These are phyloP conservation scores for Artemisiospiza belli DNA, from an alignment of 2,113 vertebrate genomes.

Conservation along the genomic window DNA sequence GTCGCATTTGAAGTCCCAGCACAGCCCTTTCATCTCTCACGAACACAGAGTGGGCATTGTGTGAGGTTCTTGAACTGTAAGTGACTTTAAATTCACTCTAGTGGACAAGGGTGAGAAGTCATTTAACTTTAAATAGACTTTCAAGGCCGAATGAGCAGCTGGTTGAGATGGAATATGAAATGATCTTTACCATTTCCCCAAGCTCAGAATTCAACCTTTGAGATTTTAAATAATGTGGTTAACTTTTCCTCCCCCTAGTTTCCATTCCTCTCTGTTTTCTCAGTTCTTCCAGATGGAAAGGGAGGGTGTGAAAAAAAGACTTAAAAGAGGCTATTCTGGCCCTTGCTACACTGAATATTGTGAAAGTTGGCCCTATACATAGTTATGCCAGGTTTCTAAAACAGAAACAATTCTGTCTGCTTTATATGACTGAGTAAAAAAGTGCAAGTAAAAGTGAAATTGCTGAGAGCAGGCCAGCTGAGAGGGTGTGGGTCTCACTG, in stretches of 20 bases:
- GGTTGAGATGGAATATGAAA: slow-evolving; percentile 35
- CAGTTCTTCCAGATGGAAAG: not conserved
- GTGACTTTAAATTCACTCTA: slow-evolving; percentile 62
- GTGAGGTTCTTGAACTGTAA: slow-evolving; percentile 64
- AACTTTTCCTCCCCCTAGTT: not conserved
- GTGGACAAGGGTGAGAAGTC: slow-evolving; percentile 51
- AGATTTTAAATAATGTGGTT: slow-evolving; percentile 15
- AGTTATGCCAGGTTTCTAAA: not conserved
- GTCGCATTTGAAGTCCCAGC: slow-evolving; percentile 32
- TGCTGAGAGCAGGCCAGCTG: not conserved
- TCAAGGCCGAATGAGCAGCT: slow-evolving; percentile 40
- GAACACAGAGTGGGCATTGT: slow-evolving; percentile 49
- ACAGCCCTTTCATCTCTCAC: slow-evolving; percentile 49
- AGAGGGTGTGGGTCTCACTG: not conserved
- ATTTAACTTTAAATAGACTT: slow-evolving; percentile 63
- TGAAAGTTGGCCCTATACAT: not conserved
- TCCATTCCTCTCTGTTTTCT: not conserved
- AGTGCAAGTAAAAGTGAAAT: not conserved
- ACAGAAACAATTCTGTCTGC: not conserved
- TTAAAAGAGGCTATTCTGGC: not conserved
- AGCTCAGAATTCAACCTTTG: slow-evolving; percentile 20
- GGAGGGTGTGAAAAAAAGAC: not conserved
- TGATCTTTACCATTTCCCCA: slow-evolving; percentile 25
- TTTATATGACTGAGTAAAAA: not conserved
- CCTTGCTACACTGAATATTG: not conserved